A percentile compares a stretch with the other conserved stretches of the same genome.
These are phyloP conservation scores for Acanthosepion esculentum DNA, from an alignment of 2,888 invertebrate species.

Conservation along the genomic window DNA sequence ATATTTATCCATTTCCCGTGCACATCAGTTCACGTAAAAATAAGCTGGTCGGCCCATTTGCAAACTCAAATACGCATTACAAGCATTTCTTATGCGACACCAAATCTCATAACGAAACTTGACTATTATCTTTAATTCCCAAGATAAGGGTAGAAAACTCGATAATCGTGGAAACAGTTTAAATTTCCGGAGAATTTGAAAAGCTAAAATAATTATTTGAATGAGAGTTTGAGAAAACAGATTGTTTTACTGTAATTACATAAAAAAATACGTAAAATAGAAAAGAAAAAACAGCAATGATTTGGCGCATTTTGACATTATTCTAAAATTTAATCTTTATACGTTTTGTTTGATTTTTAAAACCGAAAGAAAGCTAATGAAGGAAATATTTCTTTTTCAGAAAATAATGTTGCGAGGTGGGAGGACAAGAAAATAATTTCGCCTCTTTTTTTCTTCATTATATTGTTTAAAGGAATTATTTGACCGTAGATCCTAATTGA, in stretches of 20 bases:
- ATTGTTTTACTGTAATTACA: neutral
- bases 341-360: neutral
- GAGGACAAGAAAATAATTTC: too few relatives aligned
- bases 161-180: neutral
- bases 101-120: neutral
- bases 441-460: too few relatives aligned
- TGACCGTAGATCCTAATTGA: too few relatives aligned
- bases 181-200: neutral
- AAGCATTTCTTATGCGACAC: neutral
- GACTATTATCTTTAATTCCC: neutral
- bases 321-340: neutral
- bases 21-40: too few relatives aligned
- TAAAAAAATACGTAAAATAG: neutral
- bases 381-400: too few relatives aligned
- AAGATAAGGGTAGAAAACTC: neutral
- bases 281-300: too few relatives aligned
- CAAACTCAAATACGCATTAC: too few relatives aligned
- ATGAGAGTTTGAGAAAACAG: neutral
- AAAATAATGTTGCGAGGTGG: too few relatives aligned
- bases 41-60: too few relatives aligned
- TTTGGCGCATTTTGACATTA: neutral
- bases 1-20: too few relatives aligned
- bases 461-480: too few relatives aligned
- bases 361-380: too few relatives aligned
- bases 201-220: neutral